Base-by-base conservation (phyloP, 1,140 invertebrate species). In the Drosophila orena region DNA sequence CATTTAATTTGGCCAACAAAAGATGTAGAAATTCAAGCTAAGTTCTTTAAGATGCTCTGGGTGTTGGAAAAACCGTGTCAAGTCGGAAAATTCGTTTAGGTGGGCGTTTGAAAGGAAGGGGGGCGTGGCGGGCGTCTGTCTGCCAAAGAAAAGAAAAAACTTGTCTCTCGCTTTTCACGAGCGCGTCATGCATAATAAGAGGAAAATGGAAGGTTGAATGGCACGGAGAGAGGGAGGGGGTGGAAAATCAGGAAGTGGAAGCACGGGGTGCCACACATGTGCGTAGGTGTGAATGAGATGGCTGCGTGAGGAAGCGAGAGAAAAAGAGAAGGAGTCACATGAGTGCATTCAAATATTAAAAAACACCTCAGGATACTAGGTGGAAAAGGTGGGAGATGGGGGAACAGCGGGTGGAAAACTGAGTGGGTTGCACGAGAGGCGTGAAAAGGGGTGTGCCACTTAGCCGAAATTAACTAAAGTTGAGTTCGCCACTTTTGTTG, bases 291-390 rank as follows among this genome's bases (percentile, higher is more conserved):
- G 54, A 72, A n/a, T 35, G 37, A 20, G 27, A 14, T 3, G 35
- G 20, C 7, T 46, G 15, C 12, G 8, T n/a, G 11, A n/a, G 20
- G 44, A 2, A 8, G 27, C 3, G 35, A 8, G 27, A 2, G 35
- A 42, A 40, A 27, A 53, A 11, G 55, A 22, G 22, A 11, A 24
- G 69, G 27, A 57, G 65, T 44, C 44, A 44, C 52, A 49, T 49
- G 65, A 77, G 80, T 84, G 80, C 80, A 84, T 84, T 76, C 74
- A 79, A 85, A 79, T 84, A 84, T 79, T 84, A 79, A 72, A 84
- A 77, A 47, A 79, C 58, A 81, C 71, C 75, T 62, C 56, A 68
- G 60, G 54, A 65, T 55, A 58, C n/a, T 30, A 77, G 57, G 62
- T 58, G 50, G 42, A 44, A 50, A 22, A 52, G 59, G 4, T 49